phyloP scores from a whole-genome alignment of 2,113 vertebrate species.

The Poeciliopsis occidentalis region DNA sequence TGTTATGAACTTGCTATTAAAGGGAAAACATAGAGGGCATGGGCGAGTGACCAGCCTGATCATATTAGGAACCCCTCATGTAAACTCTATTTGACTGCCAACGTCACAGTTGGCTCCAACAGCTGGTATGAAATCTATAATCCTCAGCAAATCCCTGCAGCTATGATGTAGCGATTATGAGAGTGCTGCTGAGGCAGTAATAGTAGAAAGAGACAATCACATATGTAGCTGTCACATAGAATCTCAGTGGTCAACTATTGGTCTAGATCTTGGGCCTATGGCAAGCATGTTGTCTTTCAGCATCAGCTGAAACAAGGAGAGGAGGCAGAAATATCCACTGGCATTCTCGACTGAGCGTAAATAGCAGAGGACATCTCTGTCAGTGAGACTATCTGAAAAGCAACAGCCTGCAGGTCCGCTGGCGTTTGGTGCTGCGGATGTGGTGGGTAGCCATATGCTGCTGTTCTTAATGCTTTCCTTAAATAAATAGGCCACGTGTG shows the following conservation, averaged over 20 bases:
- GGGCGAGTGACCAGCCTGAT: conserved; percentile 39
- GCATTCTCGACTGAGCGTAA: conserved; percentile 42
- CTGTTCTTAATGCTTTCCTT: conserved; percentile 71
- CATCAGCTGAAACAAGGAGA: conserved; percentile 10
- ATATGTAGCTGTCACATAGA: conserved; percentile 14
- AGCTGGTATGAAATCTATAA: conserved; percentile 65
- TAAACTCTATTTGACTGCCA: conserved; percentile 22
- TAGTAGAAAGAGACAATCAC: conserved; percentile 52
- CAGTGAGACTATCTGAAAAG: conserved; percentile 5
- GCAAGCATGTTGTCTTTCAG: conserved; percentile 63
- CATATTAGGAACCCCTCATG: conserved; percentile 40
- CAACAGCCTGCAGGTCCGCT: conserved; percentile 38
- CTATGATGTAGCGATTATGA: conserved; percentile 42
- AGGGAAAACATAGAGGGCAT: conserved; percentile 19
- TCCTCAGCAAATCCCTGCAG: conserved; percentile 59
- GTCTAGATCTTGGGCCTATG: conserved; percentile 35
- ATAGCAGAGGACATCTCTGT: conserved; percentile 33
- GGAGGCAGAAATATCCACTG: conserved; percentile 39
- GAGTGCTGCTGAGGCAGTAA: conserved; percentile 41
- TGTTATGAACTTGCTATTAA: background rate
- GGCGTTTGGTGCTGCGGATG: conserved; percentile 42
- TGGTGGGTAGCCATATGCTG: conserved; percentile 66
- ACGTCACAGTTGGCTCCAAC: conserved; percentile 33
- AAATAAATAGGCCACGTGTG: conserved; percentile 75
- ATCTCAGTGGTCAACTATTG: conserved; percentile 22